A percentile compares a stretch with the other conserved stretches of the same genome.
Conservation (phyloP, 2,888 invertebrate species). For the Hydrotaea cyrtoneurina region DNA sequence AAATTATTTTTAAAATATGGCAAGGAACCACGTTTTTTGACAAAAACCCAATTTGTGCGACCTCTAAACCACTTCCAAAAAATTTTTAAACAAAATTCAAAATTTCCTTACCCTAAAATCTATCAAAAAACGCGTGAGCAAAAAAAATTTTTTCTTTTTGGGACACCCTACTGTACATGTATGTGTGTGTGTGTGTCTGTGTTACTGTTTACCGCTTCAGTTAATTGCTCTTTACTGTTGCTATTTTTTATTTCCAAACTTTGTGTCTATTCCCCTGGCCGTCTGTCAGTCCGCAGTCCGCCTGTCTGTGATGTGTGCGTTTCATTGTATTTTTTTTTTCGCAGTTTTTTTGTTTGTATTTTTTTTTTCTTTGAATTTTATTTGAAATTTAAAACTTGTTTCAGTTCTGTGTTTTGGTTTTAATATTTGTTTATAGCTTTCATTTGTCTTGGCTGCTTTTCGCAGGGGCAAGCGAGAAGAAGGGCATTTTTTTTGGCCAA, state of each 20-base stretch:
- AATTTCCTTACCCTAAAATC: no score
- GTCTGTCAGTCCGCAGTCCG: no score
- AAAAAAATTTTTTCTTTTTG: no score
- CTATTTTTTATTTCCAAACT: constrained; percentile 27
- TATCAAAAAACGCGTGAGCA: no score
- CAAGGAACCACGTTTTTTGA: no score
- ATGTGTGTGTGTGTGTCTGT: background rate
- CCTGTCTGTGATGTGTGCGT: background rate
- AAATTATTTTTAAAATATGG: no score
- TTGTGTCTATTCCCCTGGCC: constrained; percentile 20
- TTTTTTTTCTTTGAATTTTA: background rate
- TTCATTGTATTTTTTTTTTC: background rate
- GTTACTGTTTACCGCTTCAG: constrained; percentile 57
- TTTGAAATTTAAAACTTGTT: constrained; percentile 72
- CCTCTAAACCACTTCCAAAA: no score
- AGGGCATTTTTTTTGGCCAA: background rate
- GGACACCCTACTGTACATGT: no score
- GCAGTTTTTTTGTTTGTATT: constrained; percentile 6
- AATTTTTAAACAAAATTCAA: no score
- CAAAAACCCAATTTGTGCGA: no score
- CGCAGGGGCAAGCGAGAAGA: no score
- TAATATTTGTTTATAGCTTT: constrained; percentile 39
- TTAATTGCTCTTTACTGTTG: constrained; percentile 44
- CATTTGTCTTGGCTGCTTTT: constrained; percentile 2
- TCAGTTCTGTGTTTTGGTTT: constrained; percentile 44